Evolutionary conservation across 1,140 invertebrate species (phyloP), one percentile per base, ranked within the genome.

Genomic region (Drosophila guanche): DNA sequence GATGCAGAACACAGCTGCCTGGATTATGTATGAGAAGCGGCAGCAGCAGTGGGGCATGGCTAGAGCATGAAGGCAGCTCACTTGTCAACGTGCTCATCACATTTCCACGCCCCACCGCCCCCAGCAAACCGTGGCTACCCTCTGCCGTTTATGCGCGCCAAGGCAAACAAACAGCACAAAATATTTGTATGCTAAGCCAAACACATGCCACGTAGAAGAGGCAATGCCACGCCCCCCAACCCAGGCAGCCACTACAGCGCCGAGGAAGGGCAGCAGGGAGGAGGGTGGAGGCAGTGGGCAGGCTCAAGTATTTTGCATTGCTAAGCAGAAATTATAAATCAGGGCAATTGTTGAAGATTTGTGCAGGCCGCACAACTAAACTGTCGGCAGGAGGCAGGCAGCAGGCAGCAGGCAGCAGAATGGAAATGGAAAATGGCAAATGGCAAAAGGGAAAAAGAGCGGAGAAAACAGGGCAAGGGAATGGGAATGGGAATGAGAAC

Each of bases 321-420:
- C 83, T 86, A 86, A 86, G 83, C 83, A 86, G 83, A 86, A 86
- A 86, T 86, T 86, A 86, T 86, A 86, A 86, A 86, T 86, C 83
- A 86, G 83, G 83, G 83, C 83, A 86, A 86, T 86, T 86, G 83
- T 86, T 86, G 83, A 86, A 88, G 83, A 88, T 86, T 88, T 86
- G 33, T 37, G 83, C 83, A 86, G 83, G 83, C 81, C 76, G 80
- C 83, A 86, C 80, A 86, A 86, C 81, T 88, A 86, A 88, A 81
- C 79, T 76, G 76, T 69, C 43, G 68, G 41, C 55, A 25, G 43
- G 47, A 25, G 45, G 41, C 33, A 22, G 63, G 53, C 47, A 54
- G 53, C 59, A n/a, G 7, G 7, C 29, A 33, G 29, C 7, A n/a
- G 29, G 29, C 29, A 33, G 29, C 63, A 61, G 63, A 66, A 68